Percentiles rank a stretch among this genome's conserved stretches.
Conservation (phyloP, 2,888 invertebrate genomes). For the Merodon equestris region DNA sequence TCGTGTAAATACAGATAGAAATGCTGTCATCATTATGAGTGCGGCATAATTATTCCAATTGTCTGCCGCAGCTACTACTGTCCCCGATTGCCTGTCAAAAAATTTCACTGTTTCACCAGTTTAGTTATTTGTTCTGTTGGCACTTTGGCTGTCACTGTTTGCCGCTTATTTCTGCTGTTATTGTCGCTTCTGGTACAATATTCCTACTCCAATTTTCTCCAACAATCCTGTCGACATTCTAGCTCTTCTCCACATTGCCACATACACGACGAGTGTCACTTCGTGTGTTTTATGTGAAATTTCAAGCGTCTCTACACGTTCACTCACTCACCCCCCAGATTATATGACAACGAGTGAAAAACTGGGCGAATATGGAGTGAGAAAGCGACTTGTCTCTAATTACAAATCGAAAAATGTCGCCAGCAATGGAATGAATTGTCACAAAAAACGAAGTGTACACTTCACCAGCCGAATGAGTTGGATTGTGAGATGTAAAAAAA, state of each 20-base stretch:
- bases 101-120: constrained; percentile 57
- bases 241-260: constrained; percentile 28
- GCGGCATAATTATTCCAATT: constrained; percentile 62
- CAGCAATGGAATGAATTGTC: constrained; percentile 66
- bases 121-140: constrained; percentile 60
- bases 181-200: constrained; percentile 48
- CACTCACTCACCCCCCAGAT: constrained; percentile 25
- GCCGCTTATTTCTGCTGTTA: constrained; percentile 28
- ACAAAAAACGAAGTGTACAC: constrained; percentile 57
- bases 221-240: background rate
- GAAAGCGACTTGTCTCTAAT: constrained; percentile 58
- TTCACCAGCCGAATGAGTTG: constrained; percentile 21
- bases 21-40: constrained; percentile 51
- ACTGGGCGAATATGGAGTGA: background rate
- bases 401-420: constrained; percentile 68
- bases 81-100: constrained; percentile 68
- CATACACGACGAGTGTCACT: constrained; percentile 48
- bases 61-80: constrained; percentile 51
- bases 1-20: no score
- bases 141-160: constrained; percentile 57
- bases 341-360: background rate
- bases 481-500: constrained; percentile 46
- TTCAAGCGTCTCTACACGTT: constrained; percentile 51
- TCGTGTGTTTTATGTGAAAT: constrained; percentile 59
- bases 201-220: constrained; percentile 28